Base-by-base conservation (phyloP, 1,140 invertebrate species). In the Diachasma alloeum region DNA sequence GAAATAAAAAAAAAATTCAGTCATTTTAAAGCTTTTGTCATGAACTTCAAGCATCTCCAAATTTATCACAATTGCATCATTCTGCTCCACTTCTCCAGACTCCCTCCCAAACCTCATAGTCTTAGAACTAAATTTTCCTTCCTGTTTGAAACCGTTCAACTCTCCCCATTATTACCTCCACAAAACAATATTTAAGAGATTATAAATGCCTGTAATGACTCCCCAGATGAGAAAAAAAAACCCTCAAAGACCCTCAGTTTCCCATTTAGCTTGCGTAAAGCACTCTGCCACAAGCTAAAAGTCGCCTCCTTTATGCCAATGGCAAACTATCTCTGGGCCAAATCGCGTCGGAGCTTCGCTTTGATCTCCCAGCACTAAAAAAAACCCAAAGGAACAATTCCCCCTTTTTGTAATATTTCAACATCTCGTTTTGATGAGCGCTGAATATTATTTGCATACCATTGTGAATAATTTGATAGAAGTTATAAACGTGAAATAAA, bases 291-390 rank as follows among this genome's bases (percentile, higher is more conserved):
- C 59, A 63, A 63, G 59, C 22, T 63, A 63, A 63, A 42, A 63
- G 19, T 63, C 53, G 9, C 19, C 48, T 73, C 56, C 39, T 73
- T 63, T 31, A 74, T 46, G 26, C 36, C 31, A 39, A 37, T 37
- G 56, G 31, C 22, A 67, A 74, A 74, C 56, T 74, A 74, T 74
- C 72, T 74, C 59, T 39, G 37, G 56, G 56, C 72, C 59, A 66
- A 74, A 74, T 74, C 72, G 24, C 56, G 59, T 42, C 59, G 56
- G 72, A 66, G 39, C 0, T 74, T 39, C 15, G 53, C 72, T 74
- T 74, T 74, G 72, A 74, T 74, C 53, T 74, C 36, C 42, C 19
- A 17, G 17, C 8, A 1, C 22, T 26, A 42, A 26, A 42, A 74
- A 59, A 63, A 37, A 59, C 22, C 39, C 15, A 66, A 56, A 17